These are phyloP conservation scores for Xiphophorus hellerii DNA, from an alignment of 2,113 vertebrate species.

Conservation along the genomic window DNA sequence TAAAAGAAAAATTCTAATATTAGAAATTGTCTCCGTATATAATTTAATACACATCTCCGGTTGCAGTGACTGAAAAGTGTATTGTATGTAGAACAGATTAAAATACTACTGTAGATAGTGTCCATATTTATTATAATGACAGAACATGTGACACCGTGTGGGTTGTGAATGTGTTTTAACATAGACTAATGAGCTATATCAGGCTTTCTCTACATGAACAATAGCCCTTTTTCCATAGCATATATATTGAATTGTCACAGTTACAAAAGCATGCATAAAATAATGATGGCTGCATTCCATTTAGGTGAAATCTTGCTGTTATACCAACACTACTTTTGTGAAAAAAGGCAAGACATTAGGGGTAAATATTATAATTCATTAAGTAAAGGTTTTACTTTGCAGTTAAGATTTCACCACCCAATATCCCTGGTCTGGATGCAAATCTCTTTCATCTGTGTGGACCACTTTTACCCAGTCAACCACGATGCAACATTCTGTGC, in stretches of 20 bases:
- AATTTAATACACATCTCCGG: not conserved
- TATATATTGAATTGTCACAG: not conserved
- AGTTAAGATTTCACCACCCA: not conserved
- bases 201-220: not conserved
- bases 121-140: not conserved
- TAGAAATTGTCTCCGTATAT: not conserved
- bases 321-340: not conserved
- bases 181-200: not conserved
- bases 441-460: conserved; percentile 39
- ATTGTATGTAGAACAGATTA: not conserved
- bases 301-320: not conserved
- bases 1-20: not conserved
- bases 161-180: not conserved
- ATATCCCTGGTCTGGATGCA: not conserved
- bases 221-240: not conserved
- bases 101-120: not conserved
- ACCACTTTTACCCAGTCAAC: conserved; percentile 68
- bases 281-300: not conserved
- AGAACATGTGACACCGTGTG: not conserved
- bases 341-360: not conserved
- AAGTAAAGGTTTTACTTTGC: conserved; percentile 4
- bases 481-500: conserved; percentile 69
- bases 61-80: not conserved
- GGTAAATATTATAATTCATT: not conserved
- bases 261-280: not conserved